Percentiles rank a stretch among this genome's conserved stretches.
phyloP scores from a whole-genome alignment of 23 tunicate genomes.

The Oikopleura albicans region DNA sequence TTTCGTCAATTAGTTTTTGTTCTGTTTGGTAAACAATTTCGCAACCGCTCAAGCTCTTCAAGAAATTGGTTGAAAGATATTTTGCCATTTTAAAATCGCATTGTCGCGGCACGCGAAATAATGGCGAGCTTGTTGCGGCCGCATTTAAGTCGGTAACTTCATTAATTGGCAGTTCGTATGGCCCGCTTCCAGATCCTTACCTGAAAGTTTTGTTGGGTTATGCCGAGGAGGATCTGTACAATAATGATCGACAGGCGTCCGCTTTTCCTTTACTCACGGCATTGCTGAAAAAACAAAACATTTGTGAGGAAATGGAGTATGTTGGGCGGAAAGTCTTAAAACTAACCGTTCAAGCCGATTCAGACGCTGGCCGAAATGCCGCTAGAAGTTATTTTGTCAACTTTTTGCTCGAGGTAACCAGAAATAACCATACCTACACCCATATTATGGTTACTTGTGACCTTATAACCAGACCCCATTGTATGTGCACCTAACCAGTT shows the following conservation, averaged over 20 bases:
- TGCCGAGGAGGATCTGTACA: conserved; percentile 54
- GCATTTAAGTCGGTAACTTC: conserved; percentile 48
- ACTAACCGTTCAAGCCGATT: not conserved
- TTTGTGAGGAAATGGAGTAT: not conserved
- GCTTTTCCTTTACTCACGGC: not conserved
- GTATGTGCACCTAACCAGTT: too few species aligned
- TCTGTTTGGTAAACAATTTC: too few species aligned
- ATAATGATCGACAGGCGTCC: conserved; percentile 26
- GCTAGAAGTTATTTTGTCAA: not conserved
- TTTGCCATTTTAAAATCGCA: conserved; percentile 38
- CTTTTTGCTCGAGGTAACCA: too few species aligned
- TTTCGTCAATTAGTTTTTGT: too few species aligned
- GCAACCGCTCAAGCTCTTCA: too few species aligned
- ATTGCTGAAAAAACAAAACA: not conserved
- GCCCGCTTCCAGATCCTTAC: conserved; percentile 31
- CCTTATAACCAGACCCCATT: too few species aligned
- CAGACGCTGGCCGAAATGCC: not conserved
- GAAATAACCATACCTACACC: too few species aligned
- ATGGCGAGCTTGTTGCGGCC: conserved; percentile 23
- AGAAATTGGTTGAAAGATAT: not conserved
- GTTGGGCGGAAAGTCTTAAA: not conserved
- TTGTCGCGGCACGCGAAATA: conserved; percentile 36
- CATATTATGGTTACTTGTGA: too few species aligned
- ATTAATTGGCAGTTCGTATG: conserved; percentile 32
- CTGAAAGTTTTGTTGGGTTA: conserved; percentile 40